Conservation (phyloP, 1,140 invertebrate genomes). For the Cyphomyrmex costatus region DNA sequence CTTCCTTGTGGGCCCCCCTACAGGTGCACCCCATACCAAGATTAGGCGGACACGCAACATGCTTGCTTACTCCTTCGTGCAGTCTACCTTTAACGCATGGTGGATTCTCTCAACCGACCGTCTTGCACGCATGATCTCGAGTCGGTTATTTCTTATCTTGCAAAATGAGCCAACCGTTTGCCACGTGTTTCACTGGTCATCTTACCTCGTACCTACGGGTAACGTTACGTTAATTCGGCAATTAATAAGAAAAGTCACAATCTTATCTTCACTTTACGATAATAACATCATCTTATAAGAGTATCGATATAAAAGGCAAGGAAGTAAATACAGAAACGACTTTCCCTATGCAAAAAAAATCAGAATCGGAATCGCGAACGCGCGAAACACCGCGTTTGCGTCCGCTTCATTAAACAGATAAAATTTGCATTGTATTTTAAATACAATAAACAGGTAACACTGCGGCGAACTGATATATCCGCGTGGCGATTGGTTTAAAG, state of each 20-base stretch:
- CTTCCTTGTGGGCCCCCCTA: conserved; percentile 73
- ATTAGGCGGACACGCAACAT: conserved; percentile 31
- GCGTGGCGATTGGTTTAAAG: conserved; percentile 63
- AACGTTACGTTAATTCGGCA: not conserved
- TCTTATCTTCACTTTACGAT: not conserved
- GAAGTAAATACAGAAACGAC: not conserved
- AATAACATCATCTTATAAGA: not conserved
- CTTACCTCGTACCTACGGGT: not conserved
- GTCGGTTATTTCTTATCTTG: conserved; percentile 64
- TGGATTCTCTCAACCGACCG: conserved; percentile 75
- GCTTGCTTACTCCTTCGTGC: not conserved
- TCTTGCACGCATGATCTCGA: conserved; percentile 37
- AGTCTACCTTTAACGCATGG: conserved; percentile 73
- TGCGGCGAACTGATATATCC: conserved; percentile 57
- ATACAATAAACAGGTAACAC: conserved; percentile 54
- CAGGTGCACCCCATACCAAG: conserved; percentile 74
- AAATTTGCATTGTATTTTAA: conserved; percentile 55
- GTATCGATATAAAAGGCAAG: not conserved
- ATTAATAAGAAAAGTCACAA: conserved; percentile 16
- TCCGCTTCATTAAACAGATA: conserved; percentile 30
- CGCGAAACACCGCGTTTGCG: conserved; percentile 10
- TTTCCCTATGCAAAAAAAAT: not conserved
- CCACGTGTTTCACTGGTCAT: not conserved
- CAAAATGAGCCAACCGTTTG: conserved; percentile 50
- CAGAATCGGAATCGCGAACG: not conserved